Percentiles rank a stretch among this genome's conserved stretches.
phyloP scores from a whole-genome alignment of 2,888 invertebrate genomes.

The Teleiodes luculella region DNA sequence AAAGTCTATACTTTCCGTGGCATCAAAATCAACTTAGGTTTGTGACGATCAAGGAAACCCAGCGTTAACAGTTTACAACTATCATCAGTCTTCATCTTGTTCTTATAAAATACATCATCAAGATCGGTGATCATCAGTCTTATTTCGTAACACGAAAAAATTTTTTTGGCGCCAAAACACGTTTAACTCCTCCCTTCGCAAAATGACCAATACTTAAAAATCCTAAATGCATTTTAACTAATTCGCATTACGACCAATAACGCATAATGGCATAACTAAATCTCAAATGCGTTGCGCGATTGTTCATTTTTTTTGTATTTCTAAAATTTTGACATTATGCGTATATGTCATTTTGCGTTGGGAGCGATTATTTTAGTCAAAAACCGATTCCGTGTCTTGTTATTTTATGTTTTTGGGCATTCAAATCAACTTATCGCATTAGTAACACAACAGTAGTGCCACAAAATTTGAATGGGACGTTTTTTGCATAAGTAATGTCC shows the following conservation, averaged over 20 bases:
- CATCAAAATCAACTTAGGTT: background rate
- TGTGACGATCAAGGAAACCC: background rate
- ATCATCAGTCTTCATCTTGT: slow-evolving; percentile 10
- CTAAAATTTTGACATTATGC: too few relatives aligned
- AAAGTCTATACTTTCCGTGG: background rate
- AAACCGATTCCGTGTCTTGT: background rate
- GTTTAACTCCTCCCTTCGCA: too few relatives aligned
- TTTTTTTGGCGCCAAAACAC: background rate
- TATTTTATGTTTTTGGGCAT: background rate
- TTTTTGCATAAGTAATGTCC: background rate
- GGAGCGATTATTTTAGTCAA: too few relatives aligned
- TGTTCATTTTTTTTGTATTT: too few relatives aligned
- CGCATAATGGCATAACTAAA: too few relatives aligned
- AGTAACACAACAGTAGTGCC: background rate
- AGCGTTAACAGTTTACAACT: background rate
- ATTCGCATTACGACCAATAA: too few relatives aligned
- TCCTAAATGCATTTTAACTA: too few relatives aligned
- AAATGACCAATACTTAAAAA: too few relatives aligned
- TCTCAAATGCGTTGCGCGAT: too few relatives aligned
- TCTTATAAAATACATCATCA: background rate
- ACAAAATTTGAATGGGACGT: background rate
- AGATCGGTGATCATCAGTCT: background rate
- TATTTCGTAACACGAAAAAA: background rate
- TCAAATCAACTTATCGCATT: background rate
- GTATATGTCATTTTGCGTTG: too few relatives aligned